A percentile compares a stretch with the other conserved stretches of the same genome.
These are phyloP conservation scores for Heterohyrax brucei DNA, from an alignment of 2,797 vertebrate species.

Conservation along the genomic window DNA sequence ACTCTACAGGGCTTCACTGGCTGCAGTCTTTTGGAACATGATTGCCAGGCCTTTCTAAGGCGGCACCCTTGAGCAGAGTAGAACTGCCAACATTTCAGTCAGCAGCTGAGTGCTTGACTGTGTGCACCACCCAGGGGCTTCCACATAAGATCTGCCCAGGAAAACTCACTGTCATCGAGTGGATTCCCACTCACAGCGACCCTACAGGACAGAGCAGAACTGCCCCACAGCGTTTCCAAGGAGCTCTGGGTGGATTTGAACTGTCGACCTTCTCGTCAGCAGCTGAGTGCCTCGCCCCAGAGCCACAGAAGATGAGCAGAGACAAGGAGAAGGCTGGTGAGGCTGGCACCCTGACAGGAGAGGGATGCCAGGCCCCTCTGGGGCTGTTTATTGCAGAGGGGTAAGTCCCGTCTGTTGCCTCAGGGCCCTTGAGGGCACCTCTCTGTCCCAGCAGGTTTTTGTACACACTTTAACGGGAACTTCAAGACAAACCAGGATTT, in stretches of 20 bases:
- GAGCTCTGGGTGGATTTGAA: no score
- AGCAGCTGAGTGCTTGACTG: background rate
- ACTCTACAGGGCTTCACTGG: background rate
- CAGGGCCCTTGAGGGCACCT: background rate
- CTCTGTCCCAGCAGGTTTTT: accelerated
- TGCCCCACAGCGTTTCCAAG: no score
- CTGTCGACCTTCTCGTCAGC: background rate
- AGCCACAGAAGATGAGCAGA: background rate
- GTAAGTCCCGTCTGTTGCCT: background rate
- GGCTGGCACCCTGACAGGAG: accelerated
- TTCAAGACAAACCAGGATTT: no score
- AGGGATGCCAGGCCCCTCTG: background rate
- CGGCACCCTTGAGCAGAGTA: background rate
- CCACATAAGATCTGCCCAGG: no score
- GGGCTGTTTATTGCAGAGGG: no score
- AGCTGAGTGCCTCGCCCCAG: background rate
- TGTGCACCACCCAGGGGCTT: background rate
- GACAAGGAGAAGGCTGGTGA: background rate
- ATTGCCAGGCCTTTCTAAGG: background rate
- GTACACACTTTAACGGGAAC: background rate
- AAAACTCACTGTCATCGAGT: no score
- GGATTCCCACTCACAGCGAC: no score
- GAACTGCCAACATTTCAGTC: background rate
- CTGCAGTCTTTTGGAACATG: background rate
- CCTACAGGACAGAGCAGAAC: no score